Conservation (phyloP, 2,113 vertebrate genomes). For the Ploceus nigricollis region DNA sequence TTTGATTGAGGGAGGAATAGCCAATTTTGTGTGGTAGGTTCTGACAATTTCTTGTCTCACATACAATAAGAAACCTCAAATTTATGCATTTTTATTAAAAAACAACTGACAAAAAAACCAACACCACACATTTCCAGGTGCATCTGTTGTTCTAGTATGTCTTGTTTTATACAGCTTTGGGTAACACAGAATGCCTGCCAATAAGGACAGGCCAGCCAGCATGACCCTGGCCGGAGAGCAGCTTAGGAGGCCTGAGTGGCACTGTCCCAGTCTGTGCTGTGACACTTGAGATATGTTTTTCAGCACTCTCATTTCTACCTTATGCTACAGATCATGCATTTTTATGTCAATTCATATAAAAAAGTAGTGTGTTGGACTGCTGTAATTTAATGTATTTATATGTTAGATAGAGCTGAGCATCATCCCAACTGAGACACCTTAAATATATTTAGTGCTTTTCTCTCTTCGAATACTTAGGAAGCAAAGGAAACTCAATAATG, state of each 20-base stretch:
- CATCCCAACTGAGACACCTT: neutral
- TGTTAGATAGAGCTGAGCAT: neutral
- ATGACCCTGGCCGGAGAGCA: neutral
- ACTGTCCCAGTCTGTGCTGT: neutral
- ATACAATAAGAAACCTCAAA: neutral
- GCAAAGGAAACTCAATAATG: neutral
- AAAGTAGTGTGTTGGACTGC: neutral
- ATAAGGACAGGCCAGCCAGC: neutral
- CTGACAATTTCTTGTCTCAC: neutral
- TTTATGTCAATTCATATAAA: neutral
- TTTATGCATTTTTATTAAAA: neutral
- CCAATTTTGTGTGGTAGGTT: neutral
- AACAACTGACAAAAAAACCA: accelerated
- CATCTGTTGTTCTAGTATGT: neutral
- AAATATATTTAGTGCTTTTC: neutral
- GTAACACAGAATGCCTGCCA: neutral
- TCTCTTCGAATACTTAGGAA: neutral
- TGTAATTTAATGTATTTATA: neutral
- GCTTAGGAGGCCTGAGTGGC: neutral
- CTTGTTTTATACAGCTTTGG: neutral
- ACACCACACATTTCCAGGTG: neutral
- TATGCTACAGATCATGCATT: neutral
- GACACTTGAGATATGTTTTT: neutral
- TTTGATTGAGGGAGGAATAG: neutral
- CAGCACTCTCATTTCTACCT: neutral